Base-by-base conservation (phyloP, 1,140 invertebrate genomes). In the Leucophenga varia region DNA sequence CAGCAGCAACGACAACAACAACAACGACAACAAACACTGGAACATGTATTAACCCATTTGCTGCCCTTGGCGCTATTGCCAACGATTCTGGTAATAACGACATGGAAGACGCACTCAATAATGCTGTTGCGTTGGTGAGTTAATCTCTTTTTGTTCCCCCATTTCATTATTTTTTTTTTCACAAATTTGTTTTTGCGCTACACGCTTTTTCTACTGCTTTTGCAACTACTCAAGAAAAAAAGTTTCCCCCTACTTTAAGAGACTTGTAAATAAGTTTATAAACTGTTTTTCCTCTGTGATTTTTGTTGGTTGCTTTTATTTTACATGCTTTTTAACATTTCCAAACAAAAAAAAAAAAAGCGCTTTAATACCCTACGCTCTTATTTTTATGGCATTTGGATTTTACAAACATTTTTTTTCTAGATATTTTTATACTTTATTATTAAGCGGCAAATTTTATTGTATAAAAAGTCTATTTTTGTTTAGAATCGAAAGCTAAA, bases 51-150 rank as follows among this genome's bases (percentile, higher is more conserved):
- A 38, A 31, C 19, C 35, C 48, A 32, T 35, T 44, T 48, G 49
- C 35, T 16, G 49, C 43, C 21, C 31, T 41, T 36, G 28, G 36
- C 20, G 35, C 54, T 37, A 47, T 53, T 42, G 30, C 35, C 36
- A 22, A 39, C 21, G 49, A 57, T 18, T 14, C 38, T 12, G 12
- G 25, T 30, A 53, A 49, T 34, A 46, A 44, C 13, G 32, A n/a
- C 9, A 41, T 41, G 28, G 38, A 36, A 25, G 22, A 34, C 13
- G 36, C 41, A 30, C 59, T 38, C 22, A 43, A 31, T 36, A 59
- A 67, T 50, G 63, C 63, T 47, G 59, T 45, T 56, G 53, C 63
- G 58, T 55, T 65, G 63, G 63, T 67, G 59, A 67, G 63, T 67
- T n/a, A 48, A 60, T 58, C 61, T 52, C 43, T 28, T 28, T 13